Percentiles rank a stretch among this genome's conserved stretches.
Evolutionary conservation across 2,797 vertebrate genomes (phyloP).

Genomic region (Gymnodraco acuticeps): DNA sequence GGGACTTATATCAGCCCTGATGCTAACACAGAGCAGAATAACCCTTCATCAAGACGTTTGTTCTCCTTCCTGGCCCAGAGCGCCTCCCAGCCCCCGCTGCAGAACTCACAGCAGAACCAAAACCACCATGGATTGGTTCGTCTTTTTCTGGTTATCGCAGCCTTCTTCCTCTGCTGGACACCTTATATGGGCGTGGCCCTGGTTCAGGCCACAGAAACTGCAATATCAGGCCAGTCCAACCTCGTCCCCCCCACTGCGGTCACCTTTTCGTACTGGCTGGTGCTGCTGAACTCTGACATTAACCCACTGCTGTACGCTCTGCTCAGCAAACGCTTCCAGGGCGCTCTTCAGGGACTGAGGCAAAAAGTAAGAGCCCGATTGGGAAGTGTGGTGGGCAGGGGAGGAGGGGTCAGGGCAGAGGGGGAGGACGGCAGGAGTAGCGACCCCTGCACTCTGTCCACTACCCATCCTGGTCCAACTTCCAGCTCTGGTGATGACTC

Average conservation of each 20-base stretch:
- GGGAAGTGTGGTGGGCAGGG: constrained; percentile 46
- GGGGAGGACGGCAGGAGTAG: constrained; percentile 52
- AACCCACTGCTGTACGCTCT: constrained; percentile 89
- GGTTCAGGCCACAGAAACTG: constrained; percentile 83
- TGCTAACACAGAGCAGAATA: constrained; percentile 43
- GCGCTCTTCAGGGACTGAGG: constrained; percentile 80
- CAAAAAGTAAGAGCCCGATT: constrained; percentile 76
- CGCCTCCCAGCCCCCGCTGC: constrained; percentile 50
- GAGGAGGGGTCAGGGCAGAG: constrained; percentile 34
- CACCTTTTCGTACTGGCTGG: constrained; percentile 87
- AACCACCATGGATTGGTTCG: constrained; percentile 82
- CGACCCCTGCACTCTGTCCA: constrained; percentile 55
- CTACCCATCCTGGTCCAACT: constrained; percentile 15
- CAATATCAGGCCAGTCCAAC: constrained; percentile 70
- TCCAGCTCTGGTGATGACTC: constrained; percentile 57
- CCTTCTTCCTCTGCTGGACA: constrained; percentile 89
- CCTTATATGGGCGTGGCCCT: constrained; percentile 85
- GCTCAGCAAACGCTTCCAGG: constrained; percentile 87
- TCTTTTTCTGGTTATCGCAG: constrained; percentile 84
- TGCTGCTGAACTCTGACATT: constrained; percentile 88
- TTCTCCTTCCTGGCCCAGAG: constrained; percentile 74
- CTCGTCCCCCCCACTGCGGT: constrained; percentile 77
- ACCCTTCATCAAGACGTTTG: constrained; percentile 51
- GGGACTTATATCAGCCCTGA: constrained; percentile 22
- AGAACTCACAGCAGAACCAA: constrained; percentile 69